These are phyloP conservation scores for Nemapogon koenigi DNA, from an alignment of 2,888 invertebrate genomes.

Conservation along the genomic window DNA sequence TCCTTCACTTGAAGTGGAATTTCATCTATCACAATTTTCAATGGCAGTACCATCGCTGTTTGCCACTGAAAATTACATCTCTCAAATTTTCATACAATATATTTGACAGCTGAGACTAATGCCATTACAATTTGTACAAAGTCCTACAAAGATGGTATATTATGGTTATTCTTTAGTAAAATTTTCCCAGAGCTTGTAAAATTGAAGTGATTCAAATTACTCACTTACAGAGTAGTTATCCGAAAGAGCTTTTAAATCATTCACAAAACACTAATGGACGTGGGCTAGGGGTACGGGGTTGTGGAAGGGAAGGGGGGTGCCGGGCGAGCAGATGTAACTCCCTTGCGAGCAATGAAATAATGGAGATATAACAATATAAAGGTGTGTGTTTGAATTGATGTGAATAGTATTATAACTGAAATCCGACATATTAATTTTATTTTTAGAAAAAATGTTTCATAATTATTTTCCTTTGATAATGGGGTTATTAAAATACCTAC, in stretches of 20 bases:
- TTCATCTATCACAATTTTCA: no score
- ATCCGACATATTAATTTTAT: conserved; percentile 1
- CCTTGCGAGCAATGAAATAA: conserved; percentile 58
- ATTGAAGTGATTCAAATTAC: conserved; percentile 64
- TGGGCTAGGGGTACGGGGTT: conserved; percentile 35
- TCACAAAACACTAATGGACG: conserved; percentile 67
- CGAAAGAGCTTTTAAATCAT: conserved; percentile 67
- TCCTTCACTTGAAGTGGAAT: no score
- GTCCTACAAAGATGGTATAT: no score
- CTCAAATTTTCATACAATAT: no score
- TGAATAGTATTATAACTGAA: conserved; percentile 35
- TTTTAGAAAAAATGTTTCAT: neutral
- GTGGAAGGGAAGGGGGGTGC: conserved; percentile 19
- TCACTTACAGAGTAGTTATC: conserved; percentile 66
- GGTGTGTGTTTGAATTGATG: conserved; percentile 50
- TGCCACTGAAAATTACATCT: no score
- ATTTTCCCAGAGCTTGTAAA: conserved; percentile 63
- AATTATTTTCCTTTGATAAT: neutral
- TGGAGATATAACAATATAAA: conserved; percentile 59
- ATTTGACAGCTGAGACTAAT: no score
- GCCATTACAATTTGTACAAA: no score
- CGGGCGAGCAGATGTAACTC: conserved; percentile 48
- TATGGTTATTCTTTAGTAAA: no score
- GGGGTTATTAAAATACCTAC: no score
- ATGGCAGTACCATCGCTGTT: no score